Evolutionary conservation across 2,888 invertebrate species (phyloP), one percentile per base, ranked within the genome.

Genomic region (Folsomia manolachei): DNA sequence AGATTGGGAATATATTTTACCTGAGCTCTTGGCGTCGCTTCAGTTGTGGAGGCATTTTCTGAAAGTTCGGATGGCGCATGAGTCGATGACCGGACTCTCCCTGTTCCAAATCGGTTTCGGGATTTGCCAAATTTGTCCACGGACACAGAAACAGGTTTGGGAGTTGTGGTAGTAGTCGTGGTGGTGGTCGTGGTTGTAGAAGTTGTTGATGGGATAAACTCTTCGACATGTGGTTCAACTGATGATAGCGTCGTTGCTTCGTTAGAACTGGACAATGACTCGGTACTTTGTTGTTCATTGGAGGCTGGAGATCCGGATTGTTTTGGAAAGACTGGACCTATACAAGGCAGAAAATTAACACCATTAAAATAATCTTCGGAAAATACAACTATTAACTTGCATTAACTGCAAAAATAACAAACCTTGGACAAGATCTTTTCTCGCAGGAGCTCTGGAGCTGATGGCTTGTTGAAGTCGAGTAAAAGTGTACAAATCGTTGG

Each of bases 401-500:
- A 56, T 56, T 14, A 56, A n/a, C 4, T 14, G 7, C 7, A 7
- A 14, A 19, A 56, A 19, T 7, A 4, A 14, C 7, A 14, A 14
- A 56, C 18, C 21, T 14, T 56, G 56, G 7, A 7, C 18, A 14
- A 56, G 18, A 56, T 56, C 21, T 56, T 52, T 66, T 71, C 78
- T 71, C 52, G 77, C 72, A 11, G 80, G 80, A 51, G 78, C 71
- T 71, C 78, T 64, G 51, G 78, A 79, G 26, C 78, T 75, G 27
- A 81, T 80, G 25, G 81, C 81, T 71, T 81, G 79, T 69, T 81
- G 81, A 18, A 81, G 73, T 71, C 81, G 69, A 0, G 79, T 75
- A 23, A 80, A 77, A 26, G 81, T 80, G 61, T 76, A 81, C 27
- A 81, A 72, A 61, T 81, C 81, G 66, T 75, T 79, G 24, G 78